phyloP scores from a whole-genome alignment of 2,888 invertebrate species.

The Epirrhoe alternata region DNA sequence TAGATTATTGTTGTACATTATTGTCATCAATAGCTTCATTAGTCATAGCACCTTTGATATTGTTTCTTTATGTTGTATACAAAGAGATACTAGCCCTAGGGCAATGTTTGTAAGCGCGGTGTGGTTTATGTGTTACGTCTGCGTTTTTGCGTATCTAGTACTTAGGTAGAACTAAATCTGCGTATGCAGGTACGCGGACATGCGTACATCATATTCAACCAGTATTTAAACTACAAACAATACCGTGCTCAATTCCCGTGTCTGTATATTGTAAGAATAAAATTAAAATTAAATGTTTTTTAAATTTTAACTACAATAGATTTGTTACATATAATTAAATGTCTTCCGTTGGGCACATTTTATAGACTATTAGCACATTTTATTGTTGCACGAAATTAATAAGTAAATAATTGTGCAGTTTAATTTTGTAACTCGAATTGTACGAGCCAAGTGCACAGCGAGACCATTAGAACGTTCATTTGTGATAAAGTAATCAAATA shows the following conservation, averaged over 20 bases:
- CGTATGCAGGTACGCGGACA: slow-evolving; percentile 45
- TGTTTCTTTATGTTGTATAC: slow-evolving; percentile 3
- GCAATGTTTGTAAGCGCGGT: slow-evolving; percentile 6
- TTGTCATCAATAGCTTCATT: slow-evolving; percentile 20
- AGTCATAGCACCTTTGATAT: neutral
- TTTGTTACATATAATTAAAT: slow-evolving; percentile 92
- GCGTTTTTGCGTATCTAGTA: slow-evolving; percentile 30
- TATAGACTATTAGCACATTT: slow-evolving; percentile 79
- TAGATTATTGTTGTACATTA: slow-evolving; percentile 6
- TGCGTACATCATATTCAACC: slow-evolving; percentile 51
- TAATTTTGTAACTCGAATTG: slow-evolving; percentile 46
- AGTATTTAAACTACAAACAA: slow-evolving; percentile 72
- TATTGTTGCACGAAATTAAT: slow-evolving; percentile 67
- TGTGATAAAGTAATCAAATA: slow-evolving; percentile 67
- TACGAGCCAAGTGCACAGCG: slow-evolving; percentile 80
- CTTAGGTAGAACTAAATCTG: slow-evolving; percentile 46
- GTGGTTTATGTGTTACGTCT: slow-evolving; percentile 29
- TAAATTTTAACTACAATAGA: slow-evolving; percentile 89
- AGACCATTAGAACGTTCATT: slow-evolving; percentile 77
- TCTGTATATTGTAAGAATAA: slow-evolving; percentile 78
- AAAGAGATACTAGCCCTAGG: neutral
- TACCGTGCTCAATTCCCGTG: slow-evolving; percentile 82
- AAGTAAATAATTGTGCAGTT: slow-evolving; percentile 50
- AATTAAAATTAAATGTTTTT: slow-evolving; percentile 77
- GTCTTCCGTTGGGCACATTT: slow-evolving; percentile 85